These are phyloP conservation scores for Phoenicopterus ruber DNA, from an alignment of 2,113 vertebrate genomes.

Conservation along the genomic window DNA sequence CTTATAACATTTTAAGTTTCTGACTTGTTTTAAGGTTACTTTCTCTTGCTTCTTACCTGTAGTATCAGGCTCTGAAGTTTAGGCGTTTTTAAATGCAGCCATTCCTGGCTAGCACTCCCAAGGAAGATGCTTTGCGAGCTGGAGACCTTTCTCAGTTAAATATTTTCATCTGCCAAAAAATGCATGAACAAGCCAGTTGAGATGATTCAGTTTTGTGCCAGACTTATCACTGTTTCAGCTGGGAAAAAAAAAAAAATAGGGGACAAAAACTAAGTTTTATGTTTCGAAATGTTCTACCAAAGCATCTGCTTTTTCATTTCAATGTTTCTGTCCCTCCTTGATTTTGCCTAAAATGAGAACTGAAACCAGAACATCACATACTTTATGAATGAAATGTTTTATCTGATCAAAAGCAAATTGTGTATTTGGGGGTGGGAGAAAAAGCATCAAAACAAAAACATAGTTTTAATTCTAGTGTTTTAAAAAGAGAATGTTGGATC, in stretches of 20 bases:
- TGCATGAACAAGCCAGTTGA: background rate
- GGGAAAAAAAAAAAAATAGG: accelerated
- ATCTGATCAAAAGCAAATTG: background rate
- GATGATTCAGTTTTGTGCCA: background rate
- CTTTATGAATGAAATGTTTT: conserved; percentile 2
- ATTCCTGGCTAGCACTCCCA: background rate
- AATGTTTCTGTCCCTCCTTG: background rate
- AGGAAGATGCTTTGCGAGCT: background rate
- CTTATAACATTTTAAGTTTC: background rate
- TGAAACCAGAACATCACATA: background rate
- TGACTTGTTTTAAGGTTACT: background rate
- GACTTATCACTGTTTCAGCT: background rate
- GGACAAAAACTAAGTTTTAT: background rate
- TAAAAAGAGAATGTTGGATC: background rate
- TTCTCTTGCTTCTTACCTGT: background rate
- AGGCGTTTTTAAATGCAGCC: background rate
- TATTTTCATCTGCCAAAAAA: background rate
- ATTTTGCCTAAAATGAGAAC: background rate
- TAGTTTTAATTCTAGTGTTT: background rate
- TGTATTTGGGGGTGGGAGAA: background rate
- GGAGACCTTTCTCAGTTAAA: background rate
- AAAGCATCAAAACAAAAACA: background rate
- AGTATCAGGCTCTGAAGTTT: background rate
- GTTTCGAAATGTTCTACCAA: background rate
- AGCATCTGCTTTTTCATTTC: background rate